Evolutionary conservation across 2,888 invertebrate species (phyloP).

Genomic region (Eilema griseolum): DNA sequence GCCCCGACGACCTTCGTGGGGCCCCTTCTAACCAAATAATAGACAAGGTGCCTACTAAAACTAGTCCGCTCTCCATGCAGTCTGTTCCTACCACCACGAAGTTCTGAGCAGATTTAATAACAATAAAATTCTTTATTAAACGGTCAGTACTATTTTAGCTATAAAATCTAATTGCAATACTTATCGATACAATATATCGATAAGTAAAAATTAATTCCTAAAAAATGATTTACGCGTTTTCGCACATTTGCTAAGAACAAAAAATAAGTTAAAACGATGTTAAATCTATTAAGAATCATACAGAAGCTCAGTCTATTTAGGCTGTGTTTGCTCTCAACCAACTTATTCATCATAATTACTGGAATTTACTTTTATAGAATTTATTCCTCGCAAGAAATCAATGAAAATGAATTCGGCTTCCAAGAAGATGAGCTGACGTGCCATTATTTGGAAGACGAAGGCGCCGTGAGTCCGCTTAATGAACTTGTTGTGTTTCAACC

Average conservation of each 20-base stretch:
- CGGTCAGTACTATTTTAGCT: background rate
- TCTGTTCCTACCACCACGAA: background rate
- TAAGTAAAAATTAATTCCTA: background rate
- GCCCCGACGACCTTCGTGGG: too few species aligned
- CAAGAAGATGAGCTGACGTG: conserved; percentile 1
- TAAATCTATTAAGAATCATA: background rate
- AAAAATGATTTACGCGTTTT: background rate
- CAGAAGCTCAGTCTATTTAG: background rate
- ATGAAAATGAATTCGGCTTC: background rate
- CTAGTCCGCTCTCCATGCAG: background rate
- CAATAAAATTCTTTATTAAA: conserved; percentile 11
- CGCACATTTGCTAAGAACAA: background rate
- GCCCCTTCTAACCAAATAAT: too few species aligned
- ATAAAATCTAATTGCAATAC: background rate
- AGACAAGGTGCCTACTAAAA: too few species aligned
- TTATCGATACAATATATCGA: conserved; percentile 1
- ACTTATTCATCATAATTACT: background rate
- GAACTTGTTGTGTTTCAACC: conserved; percentile 6
- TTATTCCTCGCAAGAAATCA: background rate
- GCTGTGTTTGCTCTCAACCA: background rate
- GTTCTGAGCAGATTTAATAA: background rate
- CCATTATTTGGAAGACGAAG: conserved; percentile 15
- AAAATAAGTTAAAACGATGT: background rate
- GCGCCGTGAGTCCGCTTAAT: conserved; percentile 1
- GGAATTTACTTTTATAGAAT: background rate